phyloP scores from a whole-genome alignment of 2,797 vertebrate genomes.

The Pampus argenteus region DNA sequence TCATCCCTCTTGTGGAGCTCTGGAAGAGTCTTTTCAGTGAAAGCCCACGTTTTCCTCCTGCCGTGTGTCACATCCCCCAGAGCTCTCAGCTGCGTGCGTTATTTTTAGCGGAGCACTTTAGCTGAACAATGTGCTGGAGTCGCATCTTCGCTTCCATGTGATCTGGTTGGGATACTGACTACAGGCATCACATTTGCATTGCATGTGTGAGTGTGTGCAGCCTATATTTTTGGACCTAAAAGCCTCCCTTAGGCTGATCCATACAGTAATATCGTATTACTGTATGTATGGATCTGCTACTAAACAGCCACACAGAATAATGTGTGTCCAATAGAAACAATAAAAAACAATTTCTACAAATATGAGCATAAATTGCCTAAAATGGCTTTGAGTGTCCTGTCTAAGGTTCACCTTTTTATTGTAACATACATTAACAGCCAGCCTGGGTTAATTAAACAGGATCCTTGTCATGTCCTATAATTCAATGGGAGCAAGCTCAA shows the following conservation, averaged over 20 bases:
- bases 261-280: background rate
- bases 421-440: conserved; percentile 52
- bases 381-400: background rate
- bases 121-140: conserved; percentile 71
- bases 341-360: background rate
- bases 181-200: conserved; percentile 49
- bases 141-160: conserved; percentile 52
- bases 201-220: conserved; percentile 26
- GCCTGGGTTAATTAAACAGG: conserved; percentile 74
- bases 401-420: conserved; percentile 26
- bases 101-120: conserved; percentile 77
- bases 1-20: conserved; percentile 49
- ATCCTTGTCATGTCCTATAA: conserved; percentile 60
- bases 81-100: conserved; percentile 75
- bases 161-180: conserved; percentile 60
- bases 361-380: background rate
- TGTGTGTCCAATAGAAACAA: background rate
- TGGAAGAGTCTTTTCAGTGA: conserved; percentile 53
- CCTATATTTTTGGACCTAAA: conserved; percentile 14
- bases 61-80: conserved; percentile 61
- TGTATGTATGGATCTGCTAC: no score
- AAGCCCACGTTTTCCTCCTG: conserved; percentile 43
- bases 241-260: conserved; percentile 21
- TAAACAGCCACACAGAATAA: background rate
- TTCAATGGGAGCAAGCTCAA: conserved; percentile 65